Conservation (phyloP, 2,113 vertebrate species). For the Arothron firmamentum region DNA sequence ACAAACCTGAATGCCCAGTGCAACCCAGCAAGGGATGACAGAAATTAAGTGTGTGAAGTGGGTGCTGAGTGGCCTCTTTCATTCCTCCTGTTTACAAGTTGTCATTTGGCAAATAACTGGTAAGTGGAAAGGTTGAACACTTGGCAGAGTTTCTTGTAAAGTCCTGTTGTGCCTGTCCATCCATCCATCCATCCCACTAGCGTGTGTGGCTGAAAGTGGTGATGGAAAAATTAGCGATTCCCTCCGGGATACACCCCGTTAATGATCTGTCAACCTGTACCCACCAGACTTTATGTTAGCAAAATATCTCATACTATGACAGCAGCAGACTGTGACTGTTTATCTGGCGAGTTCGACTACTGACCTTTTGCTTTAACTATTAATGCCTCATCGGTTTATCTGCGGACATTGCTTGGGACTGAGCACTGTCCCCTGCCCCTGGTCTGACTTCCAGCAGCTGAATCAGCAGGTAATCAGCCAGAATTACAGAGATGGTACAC, state of each 20-base stretch:
- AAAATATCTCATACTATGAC: slow-evolving; percentile 46
- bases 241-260: slow-evolving; percentile 35
- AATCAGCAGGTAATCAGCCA: slow-evolving; percentile 24
- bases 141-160: not conserved
- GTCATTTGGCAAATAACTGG: slow-evolving; percentile 41
- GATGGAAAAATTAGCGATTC: slow-evolving; percentile 36
- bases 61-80: slow-evolving; percentile 45
- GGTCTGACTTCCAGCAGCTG: slow-evolving; percentile 27
- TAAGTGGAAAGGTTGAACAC: slow-evolving; percentile 12
- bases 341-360: too few relatives aligned
- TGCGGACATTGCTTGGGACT: too few relatives aligned
- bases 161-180: slow-evolving; percentile 22
- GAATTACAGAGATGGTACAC: slow-evolving; percentile 20
- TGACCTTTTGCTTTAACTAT: too few relatives aligned
- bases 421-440: too few relatives aligned
- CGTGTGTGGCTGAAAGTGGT: slow-evolving; percentile 30
- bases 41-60: slow-evolving; percentile 43
- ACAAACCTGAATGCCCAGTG: slow-evolving; percentile 46
- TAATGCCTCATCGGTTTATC: too few relatives aligned
- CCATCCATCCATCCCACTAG: slow-evolving; percentile 11
- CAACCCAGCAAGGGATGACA: slow-evolving; percentile 32
- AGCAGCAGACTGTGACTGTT: too few relatives aligned
- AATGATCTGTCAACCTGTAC: slow-evolving; percentile 46
- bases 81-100: slow-evolving; percentile 51
- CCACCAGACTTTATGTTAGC: slow-evolving; percentile 33